These are phyloP conservation scores for Leptinotarsa peninsularis DNA, from an alignment of 2,888 invertebrate genomes.

Conservation along the genomic window DNA sequence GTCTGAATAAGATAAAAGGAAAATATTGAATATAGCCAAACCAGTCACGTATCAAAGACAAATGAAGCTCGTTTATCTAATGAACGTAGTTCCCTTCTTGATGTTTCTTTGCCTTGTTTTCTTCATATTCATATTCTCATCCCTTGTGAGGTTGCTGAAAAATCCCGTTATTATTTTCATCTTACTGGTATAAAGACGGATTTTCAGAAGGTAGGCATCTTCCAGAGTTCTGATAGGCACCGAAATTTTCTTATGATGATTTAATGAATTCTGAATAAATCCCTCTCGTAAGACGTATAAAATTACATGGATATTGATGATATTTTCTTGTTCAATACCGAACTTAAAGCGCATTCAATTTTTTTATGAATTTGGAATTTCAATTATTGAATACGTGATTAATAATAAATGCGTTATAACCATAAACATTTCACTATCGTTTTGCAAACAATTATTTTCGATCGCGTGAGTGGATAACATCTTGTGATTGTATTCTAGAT, in stretches of 20 bases:
- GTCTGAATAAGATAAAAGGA: background rate
- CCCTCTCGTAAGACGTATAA: background rate
- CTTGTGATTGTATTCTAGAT: too few species aligned
- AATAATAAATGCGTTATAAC: too few species aligned
- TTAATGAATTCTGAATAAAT: background rate
- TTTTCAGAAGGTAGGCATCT: background rate
- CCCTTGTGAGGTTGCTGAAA: background rate
- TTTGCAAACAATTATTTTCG: too few species aligned
- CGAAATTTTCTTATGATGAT: background rate
- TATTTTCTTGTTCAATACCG: background rate
- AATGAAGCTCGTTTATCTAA: background rate
- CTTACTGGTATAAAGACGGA: background rate
- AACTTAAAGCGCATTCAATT: too few species aligned
- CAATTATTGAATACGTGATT: too few species aligned
- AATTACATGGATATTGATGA: background rate
- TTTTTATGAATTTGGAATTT: too few species aligned
- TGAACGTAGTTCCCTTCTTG: background rate
- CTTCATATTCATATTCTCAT: background rate
- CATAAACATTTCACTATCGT: too few species aligned
- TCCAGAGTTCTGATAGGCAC: background rate
- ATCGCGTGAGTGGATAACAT: too few species aligned
- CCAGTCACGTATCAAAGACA: background rate
- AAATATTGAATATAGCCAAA: background rate
- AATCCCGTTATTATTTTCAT: conserved; percentile 5
- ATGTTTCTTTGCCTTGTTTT: background rate